These are phyloP conservation scores for Scolopax mira DNA, from an alignment of 2,113 vertebrate species.

Conservation along the genomic window DNA sequence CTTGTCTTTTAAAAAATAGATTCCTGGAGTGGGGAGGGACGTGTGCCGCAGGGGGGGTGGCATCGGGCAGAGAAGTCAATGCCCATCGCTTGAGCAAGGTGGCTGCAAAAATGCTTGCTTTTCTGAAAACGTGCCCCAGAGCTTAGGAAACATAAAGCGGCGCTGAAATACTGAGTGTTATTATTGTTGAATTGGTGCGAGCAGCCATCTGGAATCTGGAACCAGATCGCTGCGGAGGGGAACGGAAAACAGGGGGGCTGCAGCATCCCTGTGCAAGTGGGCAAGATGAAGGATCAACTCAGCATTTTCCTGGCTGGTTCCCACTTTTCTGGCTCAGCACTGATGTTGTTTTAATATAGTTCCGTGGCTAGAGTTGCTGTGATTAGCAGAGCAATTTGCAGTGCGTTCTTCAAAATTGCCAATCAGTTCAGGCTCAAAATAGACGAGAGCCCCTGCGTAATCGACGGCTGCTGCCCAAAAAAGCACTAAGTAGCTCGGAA, in stretches of 20 bases:
- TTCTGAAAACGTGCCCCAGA: not conserved
- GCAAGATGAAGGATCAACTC: not conserved
- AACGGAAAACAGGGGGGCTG: not conserved
- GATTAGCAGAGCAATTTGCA: slow-evolving; percentile 57
- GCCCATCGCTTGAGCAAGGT: fast-evolving
- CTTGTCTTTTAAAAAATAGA: not conserved
- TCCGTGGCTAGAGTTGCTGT: slow-evolving; percentile 25
- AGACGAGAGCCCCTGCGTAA: not conserved
- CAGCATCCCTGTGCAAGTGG: not conserved
- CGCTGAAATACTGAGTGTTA: not conserved
- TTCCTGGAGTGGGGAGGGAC: fast-evolving
- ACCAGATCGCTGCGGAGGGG: not conserved
- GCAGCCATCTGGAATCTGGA: not conserved
- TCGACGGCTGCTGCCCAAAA: not conserved
- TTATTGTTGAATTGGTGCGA: not conserved
- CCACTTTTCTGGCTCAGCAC: not conserved
- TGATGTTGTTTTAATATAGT: slow-evolving; percentile 53
- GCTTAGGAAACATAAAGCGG: not conserved
- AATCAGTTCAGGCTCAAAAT: slow-evolving; percentile 35
- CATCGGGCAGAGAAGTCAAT: not conserved
- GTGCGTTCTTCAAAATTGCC: slow-evolving; percentile 48
- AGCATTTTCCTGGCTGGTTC: not conserved
- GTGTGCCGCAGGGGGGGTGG: not conserved
- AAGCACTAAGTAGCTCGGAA: not conserved
- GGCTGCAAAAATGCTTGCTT: not conserved